Evolutionary conservation across 2,888 invertebrate genomes (phyloP), one percentile per base, ranked within the genome.

Genomic region (Shargacucullia verbasci): DNA sequence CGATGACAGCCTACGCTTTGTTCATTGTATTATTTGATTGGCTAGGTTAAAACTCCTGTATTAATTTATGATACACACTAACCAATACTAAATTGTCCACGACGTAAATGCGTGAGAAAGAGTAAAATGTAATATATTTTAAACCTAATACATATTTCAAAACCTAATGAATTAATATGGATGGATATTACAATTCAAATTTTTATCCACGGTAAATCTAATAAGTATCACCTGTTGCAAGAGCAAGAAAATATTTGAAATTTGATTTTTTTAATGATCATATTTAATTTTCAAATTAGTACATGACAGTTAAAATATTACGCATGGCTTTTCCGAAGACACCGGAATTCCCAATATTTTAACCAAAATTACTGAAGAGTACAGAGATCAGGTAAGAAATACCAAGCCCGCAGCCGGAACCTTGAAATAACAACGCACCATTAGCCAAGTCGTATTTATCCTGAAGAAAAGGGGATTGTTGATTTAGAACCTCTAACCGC

Each of bases 391-490:
- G 47, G 49, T 62, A 68, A 70, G 55, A 68, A 74, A 57, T 60
- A 66, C 73, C 67, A 70, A 73, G 68, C 59, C 65, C 71, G 70
- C 70, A 77, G 48, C 64, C 59, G 73, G 68, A 64, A 75, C 66
- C 81, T 85, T 86, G 75, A 84, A 90, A 89, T 83, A 91, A 90
- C 88, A 90, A 81, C 78, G 70, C 64, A 61, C 90, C 90, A 90
- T 89, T 88, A 89, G 83, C 77, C 79, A 80, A 78, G 73, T 70
- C 71, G 79, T 82, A 76, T 83, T 85, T 82, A 84, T 84, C 80
- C 82, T 69, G 68, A 78, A 83, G 83, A 82, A 84, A 86, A 85
- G 78, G 81, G 73, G 70, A 76, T 79, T 88, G 86, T 91, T 88
- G 81, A 82, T 86, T 85, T 85, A 87, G 79, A 85, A 70, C 77